Base-by-base conservation (phyloP, 1,140 invertebrate genomes). In the Andrena cerasifolii region DNA sequence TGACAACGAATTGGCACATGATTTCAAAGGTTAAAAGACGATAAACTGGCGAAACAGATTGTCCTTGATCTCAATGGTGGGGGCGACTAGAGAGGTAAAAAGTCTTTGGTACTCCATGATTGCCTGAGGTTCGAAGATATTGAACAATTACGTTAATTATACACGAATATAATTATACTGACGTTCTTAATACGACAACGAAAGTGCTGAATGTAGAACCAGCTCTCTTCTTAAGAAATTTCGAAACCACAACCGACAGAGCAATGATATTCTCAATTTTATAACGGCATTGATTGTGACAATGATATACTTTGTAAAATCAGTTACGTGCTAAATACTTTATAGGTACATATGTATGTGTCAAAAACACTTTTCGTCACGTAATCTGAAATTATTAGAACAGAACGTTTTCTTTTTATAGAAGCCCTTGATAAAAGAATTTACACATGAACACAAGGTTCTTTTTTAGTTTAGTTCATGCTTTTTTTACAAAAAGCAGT, bases 221-320 rank as follows among this genome's bases (percentile, higher is more conserved):
- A n/a, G n/a, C n/a, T 16, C 36, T 33, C 16, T 63, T 62, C 12
- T 61, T 21, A 26, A 12, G 40, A 58, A 72, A 63, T 51, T 12
- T 58, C 7, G 10, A 24, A 12, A 2, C 14, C 18, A 4, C 58
- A 49, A n/a, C 16, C 33, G 16, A 24, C 33, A n/a, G 33, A 66
- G 62, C 10, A 14, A 40, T 61, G 1, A 24, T 61, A 21, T 24
- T 40, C 24, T 12, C 12, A 21, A 40, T 1, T 36, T 62, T 51
- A 62, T 71, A 56, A 33, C 45, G 0, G n/a, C 36, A 79, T 56
- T 68, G 63, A 82, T 75, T 80, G 58, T 45, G 45, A 80, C n/a
- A 80, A 53, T 67, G 63, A 68, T 70, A 80, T 59, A 58, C 78
- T 70, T 16, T 21, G 47, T 49, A 49, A 58, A 56, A 2, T 70